Base-by-base conservation (phyloP, 2,797 vertebrate species). In the Atherinosoma microstoma region DNA sequence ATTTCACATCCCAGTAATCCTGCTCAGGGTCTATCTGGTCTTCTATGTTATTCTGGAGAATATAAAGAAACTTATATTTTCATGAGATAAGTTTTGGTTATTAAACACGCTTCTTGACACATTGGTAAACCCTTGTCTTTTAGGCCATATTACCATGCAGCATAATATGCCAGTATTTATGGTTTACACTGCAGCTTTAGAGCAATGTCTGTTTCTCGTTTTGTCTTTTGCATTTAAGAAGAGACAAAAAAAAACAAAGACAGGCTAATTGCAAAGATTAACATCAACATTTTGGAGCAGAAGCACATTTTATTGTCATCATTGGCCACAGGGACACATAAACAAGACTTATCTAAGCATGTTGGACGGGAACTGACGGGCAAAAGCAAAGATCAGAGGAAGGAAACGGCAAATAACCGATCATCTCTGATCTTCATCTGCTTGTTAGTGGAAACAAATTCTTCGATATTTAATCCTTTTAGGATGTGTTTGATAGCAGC, bases 221-320 rank as follows among this genome's bases (percentile, higher is more conserved):
- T 24, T 12, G 10, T 57, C 12, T 29, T 54, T 11, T 58, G 53
- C 6, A 36, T 76, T 80, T 63, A 62, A 51, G 6, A 40, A 47
- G 35, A 20, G 6, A 67, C 16, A 47, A 42, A 66, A 36, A 47
- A 64, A 38, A 47, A 34, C 24, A 68, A 60, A 67, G 18, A 30
- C 24, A 15, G 22, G 8, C 2, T 32, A 3, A 63, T 53, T 22
- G 20, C 22, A 81, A 18, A 67, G 61, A 84, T 75, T 15, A 75
- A 85, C 11, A 53, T 16, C 73, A 71, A 61, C 67, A 36, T 6
- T 22, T 35, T 34, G 68, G 29, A 70, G 75, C 78, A 75, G 54
- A 34, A 67, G 64, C 67, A 68, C 4, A 16, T 84, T 91, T 92
- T 91, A 92, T 89, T 91, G 60, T 76, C 63, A 76, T 76, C 49